Evolutionary conservation across 2,113 vertebrate species (phyloP), one percentile per base, ranked within the genome.

Genomic region (Gyps fulvus): DNA sequence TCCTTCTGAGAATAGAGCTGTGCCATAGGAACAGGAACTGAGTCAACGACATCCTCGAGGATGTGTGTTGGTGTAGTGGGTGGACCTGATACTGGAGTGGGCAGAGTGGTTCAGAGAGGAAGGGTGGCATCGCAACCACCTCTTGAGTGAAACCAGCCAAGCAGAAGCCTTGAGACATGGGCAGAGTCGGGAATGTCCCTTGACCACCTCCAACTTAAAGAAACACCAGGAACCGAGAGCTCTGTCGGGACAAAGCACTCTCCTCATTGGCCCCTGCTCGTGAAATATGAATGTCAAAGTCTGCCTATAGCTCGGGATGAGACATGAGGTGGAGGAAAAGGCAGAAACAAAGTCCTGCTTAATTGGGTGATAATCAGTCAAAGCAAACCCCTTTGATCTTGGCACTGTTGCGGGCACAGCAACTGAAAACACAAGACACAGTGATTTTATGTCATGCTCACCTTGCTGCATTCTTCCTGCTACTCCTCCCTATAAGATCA

Each of bases 21-120:
- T 38, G 80, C 94, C 93, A 16, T 71, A 15, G 84, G 96, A 77
- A 87, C 84, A 93, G 96, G 96, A 96, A 90, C 95, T 96, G 95
- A 96, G 20, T 96, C 96, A 96, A 74, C 3, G 40, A 9, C 94
- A 16, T 22, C 7, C 36, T 57, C 15, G 2, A 16, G 84, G 78
- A 12, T 43, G 45, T 43, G 0, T 90, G 92, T 34, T 38, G 50
- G 52, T 9, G 34, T 2, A 15, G 58, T 32, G 95, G 94, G 93
- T 77, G 95, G 89, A 42, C 89, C 72, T 42, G 86, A 3, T 36
- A 12, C 52, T 7, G 0, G 73, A n/a, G 79, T 76, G 92, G 94
- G 92, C 6, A 85, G 57, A 87, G 87, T 3, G 3, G 81, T 77
- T 74, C 63, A 1, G 42, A 52, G 91, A 55, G 89, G 81, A 94